Conservation (phyloP, 2,113 vertebrate genomes). For the Siniperca knerii region DNA sequence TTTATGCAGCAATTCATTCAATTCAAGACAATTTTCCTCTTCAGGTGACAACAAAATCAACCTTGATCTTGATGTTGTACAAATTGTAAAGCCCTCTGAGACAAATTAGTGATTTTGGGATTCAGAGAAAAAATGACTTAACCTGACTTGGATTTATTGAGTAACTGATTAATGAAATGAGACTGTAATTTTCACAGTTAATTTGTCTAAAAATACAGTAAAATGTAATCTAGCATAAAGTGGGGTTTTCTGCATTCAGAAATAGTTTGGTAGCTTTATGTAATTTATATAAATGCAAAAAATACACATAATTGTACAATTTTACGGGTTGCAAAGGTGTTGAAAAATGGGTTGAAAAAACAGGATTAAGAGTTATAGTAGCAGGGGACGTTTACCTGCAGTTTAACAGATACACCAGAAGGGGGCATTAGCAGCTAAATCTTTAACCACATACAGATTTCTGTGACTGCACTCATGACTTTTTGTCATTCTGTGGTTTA, state of each 20-base stretch:
- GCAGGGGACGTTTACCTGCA: conserved; percentile 6
- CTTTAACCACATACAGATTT: neutral
- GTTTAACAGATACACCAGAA: conserved; percentile 39
- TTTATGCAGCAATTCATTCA: neutral
- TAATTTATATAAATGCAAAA: neutral
- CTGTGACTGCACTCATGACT: neutral
- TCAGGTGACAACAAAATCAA: neutral
- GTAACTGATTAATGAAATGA: neutral
- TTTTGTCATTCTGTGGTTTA: conserved; percentile 5
- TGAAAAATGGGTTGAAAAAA: neutral
- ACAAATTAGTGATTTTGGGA: neutral
- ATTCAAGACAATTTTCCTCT: neutral
- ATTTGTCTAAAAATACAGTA: neutral
- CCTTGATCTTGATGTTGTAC: neutral
- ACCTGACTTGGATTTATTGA: neutral
- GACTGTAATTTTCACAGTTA: neutral
- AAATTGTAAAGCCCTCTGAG: neutral
- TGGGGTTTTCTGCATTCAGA: neutral
- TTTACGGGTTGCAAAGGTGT: neutral
- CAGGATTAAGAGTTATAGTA: neutral
- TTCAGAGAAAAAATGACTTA: neutral
- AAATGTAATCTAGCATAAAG: neutral
- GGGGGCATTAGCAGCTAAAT: conserved; percentile 49
- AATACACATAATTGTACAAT: neutral
- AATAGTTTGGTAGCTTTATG: neutral